Evolutionary conservation across 2,888 invertebrate genomes (phyloP).

Genomic region (Melieria picta): DNA sequence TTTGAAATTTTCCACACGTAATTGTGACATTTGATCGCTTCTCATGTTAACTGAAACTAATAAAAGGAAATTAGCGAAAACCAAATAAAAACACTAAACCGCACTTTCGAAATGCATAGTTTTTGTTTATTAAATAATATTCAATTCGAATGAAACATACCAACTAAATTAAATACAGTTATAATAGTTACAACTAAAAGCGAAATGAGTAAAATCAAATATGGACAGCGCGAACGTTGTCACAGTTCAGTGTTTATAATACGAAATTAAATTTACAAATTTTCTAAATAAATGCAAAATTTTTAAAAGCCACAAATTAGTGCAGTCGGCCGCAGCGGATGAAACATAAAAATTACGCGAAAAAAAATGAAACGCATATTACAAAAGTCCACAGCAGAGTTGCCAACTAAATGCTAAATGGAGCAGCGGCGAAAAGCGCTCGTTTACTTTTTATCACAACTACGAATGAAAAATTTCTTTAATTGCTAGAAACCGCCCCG

Average conservation of each 20-base stretch:
- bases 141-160: background rate
- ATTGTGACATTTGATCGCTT: constrained; percentile 22
- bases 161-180: too few species aligned
- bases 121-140: constrained; percentile 20
- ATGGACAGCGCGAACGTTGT: too few species aligned
- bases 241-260: background rate
- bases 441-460: constrained; percentile 62
- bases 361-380: constrained; percentile 54
- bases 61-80: constrained; percentile 14
- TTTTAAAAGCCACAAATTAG: constrained; percentile 13
- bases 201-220: too few species aligned
- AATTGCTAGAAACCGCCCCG: constrained; percentile 62
- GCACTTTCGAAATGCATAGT: constrained; percentile 32
- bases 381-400: constrained; percentile 44
- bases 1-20: constrained; percentile 32
- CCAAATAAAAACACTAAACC: constrained; percentile 7
- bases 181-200: too few species aligned
- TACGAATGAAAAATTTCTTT: constrained; percentile 64
- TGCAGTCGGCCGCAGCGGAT: background rate
- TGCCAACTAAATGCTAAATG: background rate
- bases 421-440: constrained; percentile 18
- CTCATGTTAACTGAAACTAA: constrained; percentile 4
- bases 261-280: background rate
- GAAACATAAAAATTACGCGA: constrained; percentile 19
- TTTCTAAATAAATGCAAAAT: constrained; percentile 31